These are phyloP conservation scores for Oreocharis arfaki DNA, from an alignment of 2,113 vertebrate genomes.

Conservation along the genomic window DNA sequence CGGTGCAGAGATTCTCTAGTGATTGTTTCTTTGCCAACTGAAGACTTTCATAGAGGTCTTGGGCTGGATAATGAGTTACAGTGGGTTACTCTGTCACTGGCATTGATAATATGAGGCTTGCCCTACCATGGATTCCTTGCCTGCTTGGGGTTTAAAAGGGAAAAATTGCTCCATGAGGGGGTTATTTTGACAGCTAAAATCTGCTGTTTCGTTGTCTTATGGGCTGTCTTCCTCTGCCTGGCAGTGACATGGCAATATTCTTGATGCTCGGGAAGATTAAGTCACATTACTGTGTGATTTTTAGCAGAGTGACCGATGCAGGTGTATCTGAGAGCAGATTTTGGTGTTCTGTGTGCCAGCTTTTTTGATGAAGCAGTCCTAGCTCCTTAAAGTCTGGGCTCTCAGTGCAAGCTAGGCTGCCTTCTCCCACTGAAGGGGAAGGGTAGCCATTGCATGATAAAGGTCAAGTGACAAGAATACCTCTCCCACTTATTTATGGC, in stretches of 20 bases:
- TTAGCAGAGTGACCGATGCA: fast-evolving
- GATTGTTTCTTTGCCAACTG: background rate
- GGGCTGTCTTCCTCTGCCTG: background rate
- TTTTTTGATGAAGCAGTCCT: background rate
- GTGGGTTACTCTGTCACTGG: background rate
- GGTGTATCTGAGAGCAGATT: background rate
- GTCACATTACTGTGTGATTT: background rate
- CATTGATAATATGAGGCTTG: background rate
- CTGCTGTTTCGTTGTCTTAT: background rate
- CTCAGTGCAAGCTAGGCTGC: fast-evolving
- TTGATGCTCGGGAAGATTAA: background rate
- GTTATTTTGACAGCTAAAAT: background rate
- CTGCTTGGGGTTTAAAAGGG: background rate
- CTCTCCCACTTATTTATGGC: background rate
- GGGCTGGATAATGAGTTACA: background rate
- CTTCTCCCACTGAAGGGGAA: background rate
- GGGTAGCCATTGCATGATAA: background rate
- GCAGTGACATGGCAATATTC: background rate
- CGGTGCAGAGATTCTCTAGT: background rate
- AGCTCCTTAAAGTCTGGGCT: background rate
- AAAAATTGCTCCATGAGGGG: background rate
- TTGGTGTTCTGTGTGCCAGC: background rate
- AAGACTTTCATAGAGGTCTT: background rate
- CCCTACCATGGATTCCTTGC: background rate
- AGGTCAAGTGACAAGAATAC: background rate